phyloP scores from a whole-genome alignment of 2,888 invertebrate genomes.

The Hermaeophaga mercurialis region DNA sequence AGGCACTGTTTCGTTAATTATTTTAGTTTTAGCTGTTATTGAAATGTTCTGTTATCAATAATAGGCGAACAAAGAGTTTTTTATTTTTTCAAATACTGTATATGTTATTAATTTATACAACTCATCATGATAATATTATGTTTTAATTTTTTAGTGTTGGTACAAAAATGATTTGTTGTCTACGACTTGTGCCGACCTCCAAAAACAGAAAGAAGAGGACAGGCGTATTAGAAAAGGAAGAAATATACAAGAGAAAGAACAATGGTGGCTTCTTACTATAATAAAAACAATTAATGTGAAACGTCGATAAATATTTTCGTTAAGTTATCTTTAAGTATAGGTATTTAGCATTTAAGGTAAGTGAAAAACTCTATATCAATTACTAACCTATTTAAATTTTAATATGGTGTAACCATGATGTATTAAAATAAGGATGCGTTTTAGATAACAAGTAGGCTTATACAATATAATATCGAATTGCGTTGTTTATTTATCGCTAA shows the following conservation, averaged over 20 bases:
- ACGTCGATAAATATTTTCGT: neutral
- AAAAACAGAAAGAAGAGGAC: neutral
- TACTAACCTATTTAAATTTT: too few relatives aligned
- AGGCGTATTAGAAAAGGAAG: constrained; percentile 1
- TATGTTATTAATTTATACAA: too few relatives aligned
- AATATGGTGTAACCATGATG: neutral
- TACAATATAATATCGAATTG: neutral
- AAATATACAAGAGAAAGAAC: neutral
- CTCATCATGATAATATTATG: too few relatives aligned
- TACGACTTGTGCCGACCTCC: constrained; percentile 5
- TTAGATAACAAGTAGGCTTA: neutral
- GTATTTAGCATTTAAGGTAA: neutral
- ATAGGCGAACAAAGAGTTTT: too few relatives aligned
- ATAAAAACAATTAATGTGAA: constrained; percentile 1
- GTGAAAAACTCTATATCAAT: too few relatives aligned
- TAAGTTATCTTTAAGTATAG: neutral
- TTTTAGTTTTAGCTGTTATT: too few relatives aligned
- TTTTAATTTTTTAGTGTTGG: neutral
- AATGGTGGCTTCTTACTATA: constrained; percentile 7
- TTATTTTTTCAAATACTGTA: too few relatives aligned
- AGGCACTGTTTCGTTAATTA: too few relatives aligned
- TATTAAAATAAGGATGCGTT: constrained; percentile 2
- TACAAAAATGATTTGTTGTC: constrained; percentile 5
- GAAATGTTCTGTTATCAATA: too few relatives aligned
- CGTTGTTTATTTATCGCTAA: constrained; percentile 1